Conservation (phyloP, 2,888 invertebrate genomes). For the Meganola albula region DNA sequence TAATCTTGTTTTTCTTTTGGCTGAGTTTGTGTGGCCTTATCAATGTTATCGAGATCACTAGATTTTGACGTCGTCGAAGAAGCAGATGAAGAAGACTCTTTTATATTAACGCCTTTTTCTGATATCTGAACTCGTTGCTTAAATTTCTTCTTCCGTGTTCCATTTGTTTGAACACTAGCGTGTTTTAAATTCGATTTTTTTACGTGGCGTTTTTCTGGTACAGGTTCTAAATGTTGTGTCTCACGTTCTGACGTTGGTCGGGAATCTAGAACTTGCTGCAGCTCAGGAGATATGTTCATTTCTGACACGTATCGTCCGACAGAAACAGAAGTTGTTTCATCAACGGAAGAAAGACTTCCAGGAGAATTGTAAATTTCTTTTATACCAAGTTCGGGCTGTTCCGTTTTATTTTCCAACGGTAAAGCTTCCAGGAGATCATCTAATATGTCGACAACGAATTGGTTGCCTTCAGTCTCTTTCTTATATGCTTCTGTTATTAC, state of each 20-base stretch:
- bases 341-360: background rate
- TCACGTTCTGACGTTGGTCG: no score
- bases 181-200: slow-evolving; percentile 40
- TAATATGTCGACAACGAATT: slow-evolving; percentile 43
- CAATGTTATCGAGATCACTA: slow-evolving; percentile 5
- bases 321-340: background rate
- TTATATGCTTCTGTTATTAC: slow-evolving; percentile 24
- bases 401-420: slow-evolving; percentile 8
- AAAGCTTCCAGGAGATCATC: slow-evolving; percentile 39
- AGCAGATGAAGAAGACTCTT: no score
- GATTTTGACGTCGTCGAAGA: background rate
- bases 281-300: slow-evolving; percentile 20
- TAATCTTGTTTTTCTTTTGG: slow-evolving; percentile 49
- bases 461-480: slow-evolving; percentile 27
- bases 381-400: background rate
- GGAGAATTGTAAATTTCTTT: background rate
- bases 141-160: slow-evolving; percentile 6
- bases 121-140: slow-evolving; percentile 35
- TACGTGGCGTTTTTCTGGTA: background rate
- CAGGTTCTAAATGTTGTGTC: no score
- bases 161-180: slow-evolving; percentile 38
- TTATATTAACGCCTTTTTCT: slow-evolving; percentile 7
- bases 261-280: slow-evolving; percentile 16
- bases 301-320: background rate
- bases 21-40: slow-evolving; percentile 33